Conservation (phyloP, 2,888 invertebrate genomes). For the Molorchus minor region DNA sequence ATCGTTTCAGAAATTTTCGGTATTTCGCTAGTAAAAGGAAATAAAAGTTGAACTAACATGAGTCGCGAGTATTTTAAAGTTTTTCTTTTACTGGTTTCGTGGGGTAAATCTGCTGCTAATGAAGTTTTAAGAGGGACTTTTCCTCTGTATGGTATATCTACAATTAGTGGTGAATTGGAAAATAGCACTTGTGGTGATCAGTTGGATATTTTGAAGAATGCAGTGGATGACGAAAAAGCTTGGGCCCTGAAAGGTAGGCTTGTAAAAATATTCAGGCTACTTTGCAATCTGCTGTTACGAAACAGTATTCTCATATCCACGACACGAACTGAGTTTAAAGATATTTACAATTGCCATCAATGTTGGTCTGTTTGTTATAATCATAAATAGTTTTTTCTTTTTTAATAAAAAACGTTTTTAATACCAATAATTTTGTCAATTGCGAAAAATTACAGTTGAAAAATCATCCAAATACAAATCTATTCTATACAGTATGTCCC, state of each 20-base stretch:
- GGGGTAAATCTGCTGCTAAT: slow-evolving; percentile 4
- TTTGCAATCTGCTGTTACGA: neutral
- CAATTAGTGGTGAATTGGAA: slow-evolving; percentile 37
- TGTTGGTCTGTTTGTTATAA: neutral
- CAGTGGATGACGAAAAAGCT: slow-evolving; percentile 43
- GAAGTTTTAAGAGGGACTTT: slow-evolving; percentile 44
- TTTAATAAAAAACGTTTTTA: neutral
- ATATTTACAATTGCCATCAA: neutral
- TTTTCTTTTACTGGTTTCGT: neutral
- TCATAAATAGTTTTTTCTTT: neutral
- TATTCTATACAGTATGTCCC: too few species aligned
- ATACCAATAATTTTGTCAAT: neutral
- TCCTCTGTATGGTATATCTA: slow-evolving; percentile 50
- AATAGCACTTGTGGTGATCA: slow-evolving; percentile 45
- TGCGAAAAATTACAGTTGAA: neutral
- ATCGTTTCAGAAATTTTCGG: too few species aligned
- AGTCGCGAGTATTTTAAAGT: too few species aligned
- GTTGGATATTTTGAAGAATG: slow-evolving; percentile 44
- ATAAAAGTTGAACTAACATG: too few species aligned
- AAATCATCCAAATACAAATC: neutral
- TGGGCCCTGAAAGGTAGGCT: slow-evolving; percentile 56
- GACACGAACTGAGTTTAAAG: neutral
- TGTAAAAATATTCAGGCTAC: neutral
- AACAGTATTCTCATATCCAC: neutral
- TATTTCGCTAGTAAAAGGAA: too few species aligned